Percentiles rank a stretch among this genome's conserved stretches.
phyloP scores from a whole-genome alignment of 2,113 vertebrate species.

The Indicator indicator region DNA sequence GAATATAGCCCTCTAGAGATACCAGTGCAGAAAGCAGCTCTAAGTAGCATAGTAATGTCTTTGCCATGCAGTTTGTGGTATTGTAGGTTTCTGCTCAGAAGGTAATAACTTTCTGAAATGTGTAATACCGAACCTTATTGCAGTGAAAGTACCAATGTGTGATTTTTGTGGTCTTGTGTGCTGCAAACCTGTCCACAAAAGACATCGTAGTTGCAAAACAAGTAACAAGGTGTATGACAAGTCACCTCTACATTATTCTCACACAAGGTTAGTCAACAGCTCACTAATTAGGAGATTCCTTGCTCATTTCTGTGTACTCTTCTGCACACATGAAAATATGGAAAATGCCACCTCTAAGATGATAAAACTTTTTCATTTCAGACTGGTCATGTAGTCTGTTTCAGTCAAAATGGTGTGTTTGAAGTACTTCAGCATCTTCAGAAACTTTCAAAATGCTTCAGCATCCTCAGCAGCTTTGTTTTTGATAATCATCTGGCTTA shows the following conservation, averaged over 20 bases:
- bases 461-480: neutral
- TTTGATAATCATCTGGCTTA: neutral
- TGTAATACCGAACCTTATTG: neutral
- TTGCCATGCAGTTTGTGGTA: neutral
- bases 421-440: neutral
- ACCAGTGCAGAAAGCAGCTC: neutral
- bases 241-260: neutral
- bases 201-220: neutral
- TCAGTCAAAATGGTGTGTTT: neutral
- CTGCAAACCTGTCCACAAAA: neutral
- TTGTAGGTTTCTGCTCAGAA: neutral
- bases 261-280: neutral
- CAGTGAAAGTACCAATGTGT: neutral
- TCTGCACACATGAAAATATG: neutral
- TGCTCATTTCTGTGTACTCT: neutral
- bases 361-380: neutral
- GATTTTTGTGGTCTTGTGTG: accelerated
- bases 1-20: neutral
- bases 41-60: neutral
- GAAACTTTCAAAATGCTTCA: neutral
- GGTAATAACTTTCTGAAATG: neutral
- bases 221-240: neutral
- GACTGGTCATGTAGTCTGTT: neutral
- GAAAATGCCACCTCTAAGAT: neutral
- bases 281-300: neutral